Evolutionary conservation across 2,113 vertebrate species (phyloP), one percentile per base, ranked within the genome.

Genomic region (Upupa epops): DNA sequence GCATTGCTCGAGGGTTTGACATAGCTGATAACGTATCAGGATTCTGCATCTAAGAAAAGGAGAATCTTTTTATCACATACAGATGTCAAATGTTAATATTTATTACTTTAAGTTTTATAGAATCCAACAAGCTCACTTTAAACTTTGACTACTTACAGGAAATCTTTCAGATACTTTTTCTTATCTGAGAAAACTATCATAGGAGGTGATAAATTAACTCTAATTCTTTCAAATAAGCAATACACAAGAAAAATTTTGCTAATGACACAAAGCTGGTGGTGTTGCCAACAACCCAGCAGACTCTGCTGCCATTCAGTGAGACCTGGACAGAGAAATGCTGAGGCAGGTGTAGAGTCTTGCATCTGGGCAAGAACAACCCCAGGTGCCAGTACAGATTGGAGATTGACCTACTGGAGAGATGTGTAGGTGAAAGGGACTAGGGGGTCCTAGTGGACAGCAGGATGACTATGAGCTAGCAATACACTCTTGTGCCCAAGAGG

Each of bases 1-100:
- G 98, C 98, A 98, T 98, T 60, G 98, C 98, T 97, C 97, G 98
- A 80, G 98, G 98, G 70, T 99, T 99, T 81, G 98, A 98, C 98
- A 99, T 98, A 61, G 98, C 98, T 18, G 98, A 98, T 83, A 99
- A 96, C 0, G 98, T 98, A 93, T 99, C 98, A 76, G 98, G 98
- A 95, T 97, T 98, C 97, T 99, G 98, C 98, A 99, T 98, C 98
- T 99, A 93, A 75, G 58, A 86, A 90, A 51, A 83, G 22, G n/a
- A 97, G 63, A 97, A 93, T 94, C 26, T 14, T 25, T 72, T 49
- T 72, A 72, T 61, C 9, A 36, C 6, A 42, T 19, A n/a, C 31
- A 84, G 8, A 31, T 22, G 6, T 60, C 69, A 25, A 37, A 77
- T 32, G 29, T 18, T 63, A 51, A 29, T 70, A 60, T 78, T 72